These are phyloP conservation scores for Drosophila nikananu DNA, from an alignment of 1,140 invertebrate species.

Conservation along the genomic window DNA sequence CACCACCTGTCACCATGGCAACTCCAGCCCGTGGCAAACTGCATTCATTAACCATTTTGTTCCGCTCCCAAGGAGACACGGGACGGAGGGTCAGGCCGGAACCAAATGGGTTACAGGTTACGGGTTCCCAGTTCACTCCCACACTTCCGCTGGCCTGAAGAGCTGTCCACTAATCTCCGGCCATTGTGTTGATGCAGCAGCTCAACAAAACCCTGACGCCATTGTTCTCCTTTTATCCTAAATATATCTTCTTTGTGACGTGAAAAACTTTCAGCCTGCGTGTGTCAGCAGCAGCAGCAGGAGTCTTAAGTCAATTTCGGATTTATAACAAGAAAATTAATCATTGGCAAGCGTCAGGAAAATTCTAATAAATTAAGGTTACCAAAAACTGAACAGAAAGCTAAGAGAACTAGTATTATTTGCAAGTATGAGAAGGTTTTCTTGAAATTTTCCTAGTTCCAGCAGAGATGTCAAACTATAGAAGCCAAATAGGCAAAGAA, in stretches of 20 bases:
- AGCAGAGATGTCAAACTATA: not conserved
- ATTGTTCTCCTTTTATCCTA: constrained; percentile 6
- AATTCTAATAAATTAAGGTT: not conserved
- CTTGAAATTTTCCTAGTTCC: not conserved
- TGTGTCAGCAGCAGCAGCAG: constrained; percentile 5
- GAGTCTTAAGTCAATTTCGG: not conserved
- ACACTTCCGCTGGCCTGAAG: not conserved
- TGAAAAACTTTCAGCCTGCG: constrained; percentile 9
- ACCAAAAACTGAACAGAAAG: too few species aligned
- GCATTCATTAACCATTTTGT: constrained; percentile 52
- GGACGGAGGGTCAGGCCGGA: constrained; percentile 14
- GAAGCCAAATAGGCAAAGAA: not conserved
- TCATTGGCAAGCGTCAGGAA: not conserved
- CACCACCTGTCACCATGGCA: constrained; percentile 38
- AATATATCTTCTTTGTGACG: not conserved
- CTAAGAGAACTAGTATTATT: not conserved
- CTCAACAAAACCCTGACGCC: constrained; percentile 7
- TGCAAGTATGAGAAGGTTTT: not conserved
- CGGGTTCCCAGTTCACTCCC: not conserved
- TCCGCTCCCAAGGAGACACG: constrained; percentile 10
- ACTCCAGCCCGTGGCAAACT: constrained; percentile 15
- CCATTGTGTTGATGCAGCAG: constrained; percentile 31
- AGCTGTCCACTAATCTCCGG: constrained; percentile 29
- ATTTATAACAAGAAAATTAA: not conserved
- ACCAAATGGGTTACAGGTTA: not conserved